These are phyloP conservation scores for Papilio glaucus DNA, from an alignment of 1,140 invertebrate species.

Conservation along the genomic window DNA sequence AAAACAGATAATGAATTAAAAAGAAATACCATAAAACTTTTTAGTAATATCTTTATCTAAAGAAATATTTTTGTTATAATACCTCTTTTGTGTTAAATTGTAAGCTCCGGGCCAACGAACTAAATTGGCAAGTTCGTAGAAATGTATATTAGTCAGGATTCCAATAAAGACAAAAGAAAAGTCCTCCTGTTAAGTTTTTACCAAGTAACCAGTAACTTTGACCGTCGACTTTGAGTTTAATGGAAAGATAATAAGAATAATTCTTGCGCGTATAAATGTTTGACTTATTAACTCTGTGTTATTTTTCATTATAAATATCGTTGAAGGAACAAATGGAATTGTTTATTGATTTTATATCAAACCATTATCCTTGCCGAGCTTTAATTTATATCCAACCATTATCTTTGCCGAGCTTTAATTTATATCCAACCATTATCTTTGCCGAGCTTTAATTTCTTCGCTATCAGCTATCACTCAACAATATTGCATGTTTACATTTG, in stretches of 20 bases:
- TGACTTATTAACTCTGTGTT: slow-evolving; percentile 14
- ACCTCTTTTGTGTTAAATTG: slow-evolving; percentile 5
- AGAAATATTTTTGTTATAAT: slow-evolving; percentile 15
- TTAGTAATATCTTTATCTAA: not conserved
- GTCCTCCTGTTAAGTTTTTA: not conserved
- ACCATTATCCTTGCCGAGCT: slow-evolving; percentile 1
- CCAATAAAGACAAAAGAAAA: slow-evolving; percentile 12
- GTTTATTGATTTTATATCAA: slow-evolving; percentile 25
- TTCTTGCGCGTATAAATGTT: not conserved
- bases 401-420: not conserved
- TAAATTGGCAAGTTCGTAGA: slow-evolving; percentile 18
- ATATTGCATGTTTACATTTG: not conserved
- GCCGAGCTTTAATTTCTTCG: slow-evolving; percentile 4
- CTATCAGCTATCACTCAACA: slow-evolving; percentile 13
- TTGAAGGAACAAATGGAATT: slow-evolving; percentile 15
- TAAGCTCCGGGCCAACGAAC: not conserved
- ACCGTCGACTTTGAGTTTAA: not conserved
- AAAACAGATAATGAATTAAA: slow-evolving; percentile 13
- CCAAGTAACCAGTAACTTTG: slow-evolving; percentile 6
- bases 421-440: slow-evolving; percentile 14
- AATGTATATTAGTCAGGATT: slow-evolving; percentile 13
- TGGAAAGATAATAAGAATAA: not conserved
- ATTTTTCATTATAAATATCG: not conserved
- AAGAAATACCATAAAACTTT: slow-evolving; percentile 13
- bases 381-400: slow-evolving; percentile 21